Evolutionary conservation across 1,140 invertebrate species (phyloP).

Genomic region (Drosophila virilis): DNA sequence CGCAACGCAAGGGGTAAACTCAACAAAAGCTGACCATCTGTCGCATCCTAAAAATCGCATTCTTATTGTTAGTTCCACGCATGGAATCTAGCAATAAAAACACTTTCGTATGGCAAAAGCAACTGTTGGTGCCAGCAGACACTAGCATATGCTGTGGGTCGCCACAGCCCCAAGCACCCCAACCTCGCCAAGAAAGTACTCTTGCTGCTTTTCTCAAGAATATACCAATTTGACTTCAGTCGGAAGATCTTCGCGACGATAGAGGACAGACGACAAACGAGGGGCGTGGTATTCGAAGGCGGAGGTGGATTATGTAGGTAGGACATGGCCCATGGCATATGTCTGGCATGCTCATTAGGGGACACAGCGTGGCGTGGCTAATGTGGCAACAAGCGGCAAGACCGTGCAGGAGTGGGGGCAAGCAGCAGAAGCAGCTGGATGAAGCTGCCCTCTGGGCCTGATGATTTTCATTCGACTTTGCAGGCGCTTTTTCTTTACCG

Average conservation of each 20-base stretch:
- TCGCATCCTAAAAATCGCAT: slow-evolving; percentile 37
- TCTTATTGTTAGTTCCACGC: slow-evolving; percentile 36
- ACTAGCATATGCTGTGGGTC: slow-evolving; percentile 38
- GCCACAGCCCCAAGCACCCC: slow-evolving; percentile 9
- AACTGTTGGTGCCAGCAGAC: slow-evolving; percentile 3
- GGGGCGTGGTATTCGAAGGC: slow-evolving; percentile 1
- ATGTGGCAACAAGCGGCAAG: slow-evolving; percentile 66
- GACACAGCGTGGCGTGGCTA: slow-evolving; percentile 78
- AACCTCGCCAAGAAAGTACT: not conserved
- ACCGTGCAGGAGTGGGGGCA: not conserved
- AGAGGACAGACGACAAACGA: slow-evolving; percentile 16
- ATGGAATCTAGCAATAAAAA: slow-evolving; percentile 61
- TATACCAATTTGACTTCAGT: slow-evolving; percentile 66
- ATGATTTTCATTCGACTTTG: slow-evolving; percentile 78
- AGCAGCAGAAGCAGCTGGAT: not conserved
- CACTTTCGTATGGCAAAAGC: slow-evolving; percentile 57
- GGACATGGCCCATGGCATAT: slow-evolving; percentile 67
- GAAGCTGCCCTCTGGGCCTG: slow-evolving; percentile 41
- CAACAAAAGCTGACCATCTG: slow-evolving; percentile 38
- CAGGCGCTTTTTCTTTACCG: slow-evolving; percentile 40
- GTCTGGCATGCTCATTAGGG: slow-evolving; percentile 79
- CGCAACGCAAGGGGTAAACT: slow-evolving; percentile 1
- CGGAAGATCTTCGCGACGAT: slow-evolving; percentile 59
- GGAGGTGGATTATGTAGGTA: slow-evolving; percentile 41
- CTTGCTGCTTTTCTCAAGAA: slow-evolving; percentile 50